Conservation (phyloP, 2,113 vertebrate genomes). For the Odocoileus hemionus region DNA sequence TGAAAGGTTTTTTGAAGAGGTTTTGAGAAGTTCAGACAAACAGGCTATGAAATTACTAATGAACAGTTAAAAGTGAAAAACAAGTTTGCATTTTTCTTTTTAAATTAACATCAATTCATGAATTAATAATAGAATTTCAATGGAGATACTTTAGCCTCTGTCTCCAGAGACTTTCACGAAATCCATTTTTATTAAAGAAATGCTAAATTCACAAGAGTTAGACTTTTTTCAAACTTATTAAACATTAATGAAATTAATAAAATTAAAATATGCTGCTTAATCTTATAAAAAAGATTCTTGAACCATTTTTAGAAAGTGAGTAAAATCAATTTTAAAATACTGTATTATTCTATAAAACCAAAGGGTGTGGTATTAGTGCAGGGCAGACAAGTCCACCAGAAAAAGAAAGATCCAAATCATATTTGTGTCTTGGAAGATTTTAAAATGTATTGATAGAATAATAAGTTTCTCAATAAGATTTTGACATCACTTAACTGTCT, state of each 20-base stretch:
- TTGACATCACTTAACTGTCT: background rate
- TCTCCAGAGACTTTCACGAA: background rate
- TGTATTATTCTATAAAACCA: background rate
- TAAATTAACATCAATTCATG: background rate
- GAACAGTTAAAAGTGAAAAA: background rate
- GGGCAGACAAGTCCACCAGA: background rate
- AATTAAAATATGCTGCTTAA: background rate
- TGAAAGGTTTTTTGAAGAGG: background rate
- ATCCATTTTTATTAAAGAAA: background rate
- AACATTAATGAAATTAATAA: background rate
- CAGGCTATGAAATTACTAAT: background rate
- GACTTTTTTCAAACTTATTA: background rate
- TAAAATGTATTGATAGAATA: background rate
- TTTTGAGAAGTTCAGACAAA: background rate
- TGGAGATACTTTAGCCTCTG: background rate
- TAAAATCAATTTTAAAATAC: background rate
- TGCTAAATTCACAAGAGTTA: background rate
- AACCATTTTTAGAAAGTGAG: background rate
- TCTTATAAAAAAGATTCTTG: background rate
- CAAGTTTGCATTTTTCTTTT: background rate
- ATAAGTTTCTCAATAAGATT: background rate
- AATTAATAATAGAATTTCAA: slow-evolving; percentile 8
- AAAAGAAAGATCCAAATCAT: background rate
- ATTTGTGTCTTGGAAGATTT: background rate
- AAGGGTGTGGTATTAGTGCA: background rate